phyloP scores from a whole-genome alignment of 2,113 vertebrate genomes.

The Bubo scandiacus region DNA sequence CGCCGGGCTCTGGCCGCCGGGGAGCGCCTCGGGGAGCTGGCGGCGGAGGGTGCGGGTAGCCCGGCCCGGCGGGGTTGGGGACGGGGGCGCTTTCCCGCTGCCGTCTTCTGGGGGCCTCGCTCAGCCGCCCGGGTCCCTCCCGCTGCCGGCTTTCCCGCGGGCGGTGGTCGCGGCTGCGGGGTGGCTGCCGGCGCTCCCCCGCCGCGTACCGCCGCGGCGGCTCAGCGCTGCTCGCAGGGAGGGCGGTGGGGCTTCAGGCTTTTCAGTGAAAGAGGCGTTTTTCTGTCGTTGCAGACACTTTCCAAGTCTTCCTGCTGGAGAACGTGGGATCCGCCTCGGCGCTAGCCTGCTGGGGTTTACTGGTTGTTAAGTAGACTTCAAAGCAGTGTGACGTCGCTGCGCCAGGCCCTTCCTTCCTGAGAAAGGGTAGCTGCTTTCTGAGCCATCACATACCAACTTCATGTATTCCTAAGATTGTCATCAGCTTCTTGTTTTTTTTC shows the following conservation, averaged over 20 bases:
- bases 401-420: background rate
- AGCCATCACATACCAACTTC: conserved; percentile 31
- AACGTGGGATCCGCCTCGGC: background rate
- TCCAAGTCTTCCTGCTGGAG: background rate
- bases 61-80: background rate
- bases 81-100: background rate
- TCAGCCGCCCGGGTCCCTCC: background rate
- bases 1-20: background rate
- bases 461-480: conserved; percentile 7
- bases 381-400: background rate
- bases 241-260: background rate
- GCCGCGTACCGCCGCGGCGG: background rate
- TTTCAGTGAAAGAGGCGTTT: background rate
- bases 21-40: too few relatives aligned
- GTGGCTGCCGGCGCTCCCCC: background rate
- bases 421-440: conserved; percentile 50
- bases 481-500: background rate
- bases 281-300: conserved; percentile 31
- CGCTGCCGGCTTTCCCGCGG: background rate
- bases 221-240: background rate
- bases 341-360: background rate
- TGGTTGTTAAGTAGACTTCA: conserved; percentile 2
- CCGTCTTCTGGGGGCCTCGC: background rate
- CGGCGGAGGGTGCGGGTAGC: background rate
- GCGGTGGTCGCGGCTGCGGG: background rate